Conservation (phyloP, 2,797 vertebrate genomes). For the Enteromius treurensis region DNA sequence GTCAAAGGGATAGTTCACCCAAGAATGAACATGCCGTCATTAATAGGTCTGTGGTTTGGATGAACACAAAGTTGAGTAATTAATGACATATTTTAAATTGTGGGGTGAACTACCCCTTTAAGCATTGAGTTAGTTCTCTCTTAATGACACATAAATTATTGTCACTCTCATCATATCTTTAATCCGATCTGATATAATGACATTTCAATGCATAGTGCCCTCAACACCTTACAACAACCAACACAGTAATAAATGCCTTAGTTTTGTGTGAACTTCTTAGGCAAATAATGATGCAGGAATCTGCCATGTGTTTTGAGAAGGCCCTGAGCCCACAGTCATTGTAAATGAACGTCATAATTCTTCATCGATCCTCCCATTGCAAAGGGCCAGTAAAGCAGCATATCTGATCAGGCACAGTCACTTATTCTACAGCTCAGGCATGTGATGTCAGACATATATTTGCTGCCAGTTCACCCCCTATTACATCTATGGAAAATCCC, state of each 20-base stretch:
- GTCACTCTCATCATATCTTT: background rate
- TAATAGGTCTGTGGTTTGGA: background rate
- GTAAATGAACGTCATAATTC: slow-evolving; percentile 37
- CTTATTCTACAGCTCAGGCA: slow-evolving; percentile 18
- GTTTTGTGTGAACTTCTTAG: slow-evolving; percentile 21
- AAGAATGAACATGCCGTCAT: background rate
- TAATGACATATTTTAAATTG: background rate
- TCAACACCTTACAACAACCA: background rate
- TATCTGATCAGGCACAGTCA: background rate
- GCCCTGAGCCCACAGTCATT: slow-evolving; percentile 19
- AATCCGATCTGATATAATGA: background rate
- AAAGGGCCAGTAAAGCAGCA: slow-evolving; percentile 25
- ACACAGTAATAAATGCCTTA: slow-evolving; percentile 7
- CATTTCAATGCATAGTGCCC: slow-evolving; percentile 19
- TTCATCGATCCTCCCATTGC: slow-evolving; percentile 44
- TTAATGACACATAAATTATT: background rate
- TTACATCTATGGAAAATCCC: slow-evolving; percentile 37
- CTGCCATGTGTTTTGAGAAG: slow-evolving; percentile 33
- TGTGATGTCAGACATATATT: slow-evolving; percentile 3
- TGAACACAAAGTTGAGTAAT: background rate
- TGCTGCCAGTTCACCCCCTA: slow-evolving; percentile 13
- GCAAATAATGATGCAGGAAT: slow-evolving; percentile 39
- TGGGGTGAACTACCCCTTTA: background rate
- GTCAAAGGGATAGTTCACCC: background rate
- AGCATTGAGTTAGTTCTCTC: background rate